phyloP scores from a whole-genome alignment of 1,140 invertebrate species.

The Portunus trituberculatus region DNA sequence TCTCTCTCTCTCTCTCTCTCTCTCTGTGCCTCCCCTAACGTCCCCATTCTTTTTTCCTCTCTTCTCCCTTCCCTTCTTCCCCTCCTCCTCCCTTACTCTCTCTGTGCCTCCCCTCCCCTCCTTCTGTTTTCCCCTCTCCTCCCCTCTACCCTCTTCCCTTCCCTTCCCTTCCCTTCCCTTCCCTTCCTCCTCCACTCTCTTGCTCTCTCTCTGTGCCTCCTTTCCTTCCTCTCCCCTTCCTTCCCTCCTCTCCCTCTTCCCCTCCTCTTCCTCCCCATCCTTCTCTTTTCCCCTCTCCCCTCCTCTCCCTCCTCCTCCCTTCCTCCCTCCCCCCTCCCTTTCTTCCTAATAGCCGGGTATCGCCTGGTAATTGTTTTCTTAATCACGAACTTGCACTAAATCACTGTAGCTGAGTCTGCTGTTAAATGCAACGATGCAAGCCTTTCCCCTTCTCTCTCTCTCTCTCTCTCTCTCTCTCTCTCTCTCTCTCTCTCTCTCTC shows the following conservation, averaged over 20 bases:
- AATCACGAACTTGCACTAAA: constrained; percentile 52
- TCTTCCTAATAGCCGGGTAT: constrained; percentile 38
- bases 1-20: no score
- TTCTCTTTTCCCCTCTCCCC: neutral
- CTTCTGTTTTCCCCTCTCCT: no score
- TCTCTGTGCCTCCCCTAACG: no score
- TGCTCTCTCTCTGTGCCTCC: neutral
- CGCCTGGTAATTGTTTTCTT: constrained; percentile 51
- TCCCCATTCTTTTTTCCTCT: no score
- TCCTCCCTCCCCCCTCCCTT: neutral
- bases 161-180: no score
- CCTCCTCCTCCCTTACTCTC: no score
- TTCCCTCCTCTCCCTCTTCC: neutral
- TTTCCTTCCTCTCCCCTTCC: neutral
- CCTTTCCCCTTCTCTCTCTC: constrained; percentile 5
- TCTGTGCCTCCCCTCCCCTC: no score
- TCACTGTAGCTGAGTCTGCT: neutral
- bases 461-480: constrained; percentile 32
- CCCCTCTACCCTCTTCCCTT: no score
- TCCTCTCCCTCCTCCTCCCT: neutral
- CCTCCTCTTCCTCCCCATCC: neutral
- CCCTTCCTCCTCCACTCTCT: neutral
- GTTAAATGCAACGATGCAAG: constrained; percentile 8
- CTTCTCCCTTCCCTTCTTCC: no score
- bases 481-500: constrained; percentile 47